Conservation (phyloP, 64 coral and sea anemone genomes). For the Pocillopora verrucosa region DNA sequence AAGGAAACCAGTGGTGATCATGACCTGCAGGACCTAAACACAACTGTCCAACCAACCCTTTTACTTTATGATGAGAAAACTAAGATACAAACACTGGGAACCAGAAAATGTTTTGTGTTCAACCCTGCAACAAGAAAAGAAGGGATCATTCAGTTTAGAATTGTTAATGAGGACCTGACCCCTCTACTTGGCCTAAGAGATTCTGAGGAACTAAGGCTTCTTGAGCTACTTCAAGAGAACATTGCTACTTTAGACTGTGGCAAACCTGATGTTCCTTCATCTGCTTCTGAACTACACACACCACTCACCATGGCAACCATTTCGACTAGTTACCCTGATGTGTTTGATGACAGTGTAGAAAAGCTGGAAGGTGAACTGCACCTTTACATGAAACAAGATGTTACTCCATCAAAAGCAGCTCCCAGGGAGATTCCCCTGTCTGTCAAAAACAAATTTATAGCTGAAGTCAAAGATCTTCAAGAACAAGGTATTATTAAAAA, state of each 20-base stretch:
- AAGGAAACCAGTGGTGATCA: no score
- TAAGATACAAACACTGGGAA: not conserved
- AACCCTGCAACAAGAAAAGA: not conserved
- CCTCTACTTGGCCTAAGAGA: no score
- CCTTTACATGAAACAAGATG: conserved; percentile 12
- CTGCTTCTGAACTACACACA: no score
- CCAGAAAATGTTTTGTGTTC: not conserved
- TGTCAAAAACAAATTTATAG: conserved; percentile 5
- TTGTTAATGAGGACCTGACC: not conserved
- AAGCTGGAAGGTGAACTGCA: conserved; percentile 19
- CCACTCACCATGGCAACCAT: no score
- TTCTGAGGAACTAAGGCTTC: no score
- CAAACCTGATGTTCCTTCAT: no score
- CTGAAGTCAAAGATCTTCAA: conserved; percentile 22
- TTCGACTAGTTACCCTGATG: not conserved
- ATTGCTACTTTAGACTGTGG: no score
- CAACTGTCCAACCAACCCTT: not conserved
- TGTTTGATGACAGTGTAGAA: conserved; percentile 13
- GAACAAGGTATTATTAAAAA: conserved; percentile 11
- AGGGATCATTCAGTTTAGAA: conserved; percentile 1
- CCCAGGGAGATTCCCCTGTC: not conserved
- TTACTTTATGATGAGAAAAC: not conserved
- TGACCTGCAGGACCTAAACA: no score
- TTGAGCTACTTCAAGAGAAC: no score
- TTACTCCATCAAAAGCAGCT: conserved; percentile 17